Conservation (phyloP, 92 coral and sea anemone species). For the Paragorgia papillata region DNA sequence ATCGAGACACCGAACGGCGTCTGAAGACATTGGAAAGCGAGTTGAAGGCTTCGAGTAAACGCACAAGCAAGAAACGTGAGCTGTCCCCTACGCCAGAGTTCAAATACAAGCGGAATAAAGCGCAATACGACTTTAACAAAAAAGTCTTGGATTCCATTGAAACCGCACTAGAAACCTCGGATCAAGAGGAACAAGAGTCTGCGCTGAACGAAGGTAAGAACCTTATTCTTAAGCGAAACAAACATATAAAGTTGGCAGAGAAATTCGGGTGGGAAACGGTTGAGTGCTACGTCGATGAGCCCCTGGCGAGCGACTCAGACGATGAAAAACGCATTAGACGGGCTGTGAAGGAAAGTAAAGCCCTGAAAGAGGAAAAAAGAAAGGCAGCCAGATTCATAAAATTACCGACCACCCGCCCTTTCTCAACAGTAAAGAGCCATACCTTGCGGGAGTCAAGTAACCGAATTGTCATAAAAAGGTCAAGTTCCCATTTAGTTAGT, state of each 20-base stretch:
- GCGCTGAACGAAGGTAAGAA: slow-evolving; percentile 49
- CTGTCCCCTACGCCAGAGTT: slow-evolving; percentile 24
- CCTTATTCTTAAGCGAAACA: slow-evolving; percentile 18
- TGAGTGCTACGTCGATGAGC: slow-evolving; percentile 40
- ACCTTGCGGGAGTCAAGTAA: too few relatives aligned
- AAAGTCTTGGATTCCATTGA: slow-evolving; percentile 29
- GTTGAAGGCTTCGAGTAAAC: slow-evolving; percentile 10
- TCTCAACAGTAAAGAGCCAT: too few relatives aligned
- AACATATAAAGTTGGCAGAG: slow-evolving; percentile 43
- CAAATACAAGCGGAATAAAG: too few relatives aligned
- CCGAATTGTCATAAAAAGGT: too few relatives aligned
- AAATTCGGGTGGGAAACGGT: too few relatives aligned
- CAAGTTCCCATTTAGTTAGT: slow-evolving; percentile 48
- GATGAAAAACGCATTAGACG: too few relatives aligned
- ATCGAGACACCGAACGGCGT: slow-evolving; percentile 6
- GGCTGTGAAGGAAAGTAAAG: too few relatives aligned
- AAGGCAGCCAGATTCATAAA: background rate
- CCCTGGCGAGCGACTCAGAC: slow-evolving; percentile 15
- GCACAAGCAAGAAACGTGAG: background rate
- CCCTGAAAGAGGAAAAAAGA: background rate
- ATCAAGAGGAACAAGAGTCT: slow-evolving; percentile 7
- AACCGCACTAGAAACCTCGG: slow-evolving; percentile 5
- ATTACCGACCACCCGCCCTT: background rate
- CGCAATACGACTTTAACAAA: slow-evolving; percentile 38
- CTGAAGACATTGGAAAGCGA: slow-evolving; percentile 8